Conservation (phyloP, 1,140 invertebrate species). For the Ditylenchus dipsaci region DNA sequence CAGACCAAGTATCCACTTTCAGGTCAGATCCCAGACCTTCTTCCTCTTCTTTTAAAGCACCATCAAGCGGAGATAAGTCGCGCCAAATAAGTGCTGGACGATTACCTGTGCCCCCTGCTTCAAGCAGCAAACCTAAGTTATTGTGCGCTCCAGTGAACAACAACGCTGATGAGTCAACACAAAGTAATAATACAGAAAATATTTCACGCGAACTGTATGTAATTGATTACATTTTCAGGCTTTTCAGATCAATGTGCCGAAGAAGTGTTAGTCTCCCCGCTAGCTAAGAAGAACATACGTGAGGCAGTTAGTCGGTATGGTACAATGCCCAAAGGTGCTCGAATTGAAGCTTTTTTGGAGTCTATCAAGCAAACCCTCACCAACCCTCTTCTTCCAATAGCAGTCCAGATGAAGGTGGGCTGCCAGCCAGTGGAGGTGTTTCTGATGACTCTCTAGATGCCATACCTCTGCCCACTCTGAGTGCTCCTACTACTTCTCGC, state of each 20-base stretch:
- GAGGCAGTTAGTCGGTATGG: slow-evolving; percentile 92
- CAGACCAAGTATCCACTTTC: slow-evolving; percentile 27
- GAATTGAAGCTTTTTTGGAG: slow-evolving; percentile 89
- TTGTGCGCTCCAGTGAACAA: slow-evolving; percentile 20
- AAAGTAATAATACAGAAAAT: too few species aligned
- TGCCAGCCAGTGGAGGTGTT: slow-evolving; percentile 13
- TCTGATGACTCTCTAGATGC: slow-evolving; percentile 49
- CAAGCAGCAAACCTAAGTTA: slow-evolving; percentile 46
- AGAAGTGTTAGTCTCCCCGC: slow-evolving; percentile 64
- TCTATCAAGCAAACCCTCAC: slow-evolving; percentile 59
- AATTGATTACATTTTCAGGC: not conserved
- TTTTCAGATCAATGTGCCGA: slow-evolving; percentile 5
- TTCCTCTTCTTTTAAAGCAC: not conserved
- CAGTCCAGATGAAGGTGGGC: not conserved
- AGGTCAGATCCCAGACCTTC: slow-evolving; percentile 8
- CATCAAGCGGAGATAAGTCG: not conserved
- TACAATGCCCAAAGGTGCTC: slow-evolving; percentile 75
- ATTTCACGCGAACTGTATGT: not conserved
- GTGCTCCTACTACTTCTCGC: slow-evolving; percentile 22
- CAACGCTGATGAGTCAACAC: too few species aligned
- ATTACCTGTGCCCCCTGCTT: slow-evolving; percentile 42
- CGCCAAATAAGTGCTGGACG: not conserved
- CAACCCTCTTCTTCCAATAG: not conserved
- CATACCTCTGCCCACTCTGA: slow-evolving; percentile 19
- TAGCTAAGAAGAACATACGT: slow-evolving; percentile 93